These are phyloP conservation scores for Poecilia picta DNA, from an alignment of 2,797 vertebrate species.

Conservation along the genomic window DNA sequence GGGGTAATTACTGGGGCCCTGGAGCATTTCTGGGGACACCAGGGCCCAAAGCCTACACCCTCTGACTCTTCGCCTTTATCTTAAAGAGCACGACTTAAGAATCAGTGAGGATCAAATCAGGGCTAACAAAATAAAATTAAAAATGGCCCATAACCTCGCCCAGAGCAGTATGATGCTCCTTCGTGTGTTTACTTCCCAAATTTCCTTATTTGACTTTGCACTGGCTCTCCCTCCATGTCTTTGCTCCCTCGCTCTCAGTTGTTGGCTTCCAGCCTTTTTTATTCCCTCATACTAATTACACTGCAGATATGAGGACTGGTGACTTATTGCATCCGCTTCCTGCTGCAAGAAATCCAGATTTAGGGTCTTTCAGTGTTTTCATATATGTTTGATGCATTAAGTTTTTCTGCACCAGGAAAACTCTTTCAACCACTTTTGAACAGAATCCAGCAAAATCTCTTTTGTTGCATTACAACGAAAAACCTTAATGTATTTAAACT, in stretches of 20 bases:
- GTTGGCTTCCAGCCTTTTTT: slow-evolving; percentile 29
- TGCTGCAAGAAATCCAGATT: slow-evolving; percentile 34
- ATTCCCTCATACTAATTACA: slow-evolving; percentile 45
- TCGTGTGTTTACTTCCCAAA: slow-evolving; percentile 45
- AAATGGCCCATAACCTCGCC: slow-evolving; percentile 57
- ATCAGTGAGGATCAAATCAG: slow-evolving; percentile 49
- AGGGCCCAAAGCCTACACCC: slow-evolving; percentile 29
- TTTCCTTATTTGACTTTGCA: slow-evolving; percentile 45
- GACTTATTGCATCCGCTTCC: slow-evolving; percentile 49
- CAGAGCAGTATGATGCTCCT: slow-evolving; percentile 38
- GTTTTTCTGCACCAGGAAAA: slow-evolving; percentile 44
- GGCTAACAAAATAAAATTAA: slow-evolving; percentile 57
- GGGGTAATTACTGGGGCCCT: slow-evolving; percentile 67
- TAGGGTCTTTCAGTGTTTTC: slow-evolving; percentile 33
- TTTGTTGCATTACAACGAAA: background rate
- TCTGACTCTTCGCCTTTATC: slow-evolving; percentile 21
- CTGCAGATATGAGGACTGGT: slow-evolving; percentile 21
- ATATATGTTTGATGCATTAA: slow-evolving; percentile 56
- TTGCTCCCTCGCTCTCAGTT: slow-evolving; percentile 19
- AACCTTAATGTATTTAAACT: background rate
- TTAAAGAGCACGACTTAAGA: slow-evolving; percentile 38
- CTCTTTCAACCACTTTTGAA: background rate
- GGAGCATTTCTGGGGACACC: slow-evolving; percentile 41
- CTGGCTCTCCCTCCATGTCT: slow-evolving; percentile 25
- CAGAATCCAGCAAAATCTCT: background rate